These are phyloP conservation scores for Scolanthus callimorphus DNA, from an alignment of 92 coral and sea anemone genomes.

Conservation along the genomic window DNA sequence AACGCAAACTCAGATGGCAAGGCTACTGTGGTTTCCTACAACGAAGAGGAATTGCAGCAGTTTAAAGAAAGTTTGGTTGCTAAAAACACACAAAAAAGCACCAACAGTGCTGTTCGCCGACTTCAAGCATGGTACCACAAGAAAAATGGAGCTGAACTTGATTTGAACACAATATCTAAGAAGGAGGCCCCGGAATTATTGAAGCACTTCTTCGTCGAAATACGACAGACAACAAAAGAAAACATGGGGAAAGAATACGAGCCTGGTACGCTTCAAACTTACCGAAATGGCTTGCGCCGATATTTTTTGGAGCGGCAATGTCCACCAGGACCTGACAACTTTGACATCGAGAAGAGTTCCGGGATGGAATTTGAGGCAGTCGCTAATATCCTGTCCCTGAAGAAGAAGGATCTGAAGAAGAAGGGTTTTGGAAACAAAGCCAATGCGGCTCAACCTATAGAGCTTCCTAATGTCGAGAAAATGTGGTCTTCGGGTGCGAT, in stretches of 20 bases:
- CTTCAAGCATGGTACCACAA: neutral
- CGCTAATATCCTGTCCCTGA: neutral
- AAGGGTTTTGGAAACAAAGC: slow-evolving; percentile 5
- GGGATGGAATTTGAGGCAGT: slow-evolving; percentile 2
- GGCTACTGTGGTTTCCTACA: neutral
- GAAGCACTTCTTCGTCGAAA: neutral
- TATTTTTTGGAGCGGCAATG: slow-evolving; percentile 8
- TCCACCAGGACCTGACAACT: slow-evolving; percentile 14
- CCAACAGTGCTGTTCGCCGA: neutral
- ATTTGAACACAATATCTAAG: neutral
- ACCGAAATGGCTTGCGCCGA: slow-evolving; percentile 8
- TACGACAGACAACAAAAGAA: no score
- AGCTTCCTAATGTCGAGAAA: slow-evolving; percentile 5
- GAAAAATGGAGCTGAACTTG: neutral
- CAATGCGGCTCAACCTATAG: slow-evolving; percentile 12
- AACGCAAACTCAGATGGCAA: no score
- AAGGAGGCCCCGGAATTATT: neutral
- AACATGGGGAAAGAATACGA: slow-evolving; percentile 5
- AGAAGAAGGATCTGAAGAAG: slow-evolving; percentile 5
- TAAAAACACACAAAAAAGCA: neutral
- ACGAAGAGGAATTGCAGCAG: neutral
- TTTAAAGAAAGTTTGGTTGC: neutral
- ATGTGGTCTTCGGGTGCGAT: slow-evolving; percentile 1
- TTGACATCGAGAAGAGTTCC: slow-evolving; percentile 6
- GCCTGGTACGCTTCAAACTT: slow-evolving; percentile 4